A percentile compares a stretch with the other conserved stretches of the same genome.
These are phyloP conservation scores for Trachelus troglodyta DNA, from an alignment of 2,888 invertebrate species.

Conservation along the genomic window DNA sequence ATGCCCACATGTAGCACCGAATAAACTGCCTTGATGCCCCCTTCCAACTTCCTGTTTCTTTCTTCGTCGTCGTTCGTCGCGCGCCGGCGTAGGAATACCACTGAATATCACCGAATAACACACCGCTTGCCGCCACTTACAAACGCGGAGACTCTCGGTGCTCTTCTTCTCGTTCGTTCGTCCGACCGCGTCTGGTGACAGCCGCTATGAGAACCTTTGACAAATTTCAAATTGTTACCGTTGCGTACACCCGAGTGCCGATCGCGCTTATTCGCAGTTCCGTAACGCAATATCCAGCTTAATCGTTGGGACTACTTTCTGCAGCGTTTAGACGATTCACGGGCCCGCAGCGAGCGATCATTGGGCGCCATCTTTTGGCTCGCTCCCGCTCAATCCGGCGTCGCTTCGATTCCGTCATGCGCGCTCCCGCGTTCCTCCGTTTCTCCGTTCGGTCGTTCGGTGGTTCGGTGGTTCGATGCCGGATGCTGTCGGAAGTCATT, in stretches of 20 bases:
- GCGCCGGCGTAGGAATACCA: slow-evolving; percentile 2
- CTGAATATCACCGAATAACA: neutral
- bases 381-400: neutral
- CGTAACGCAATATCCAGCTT: neutral
- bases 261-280: neutral
- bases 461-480: no score
- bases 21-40: slow-evolving; percentile 40
- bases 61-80: neutral
- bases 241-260: neutral
- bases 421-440: neutral
- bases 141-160: no score
- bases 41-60: slow-evolving; percentile 23
- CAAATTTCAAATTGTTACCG: no score
- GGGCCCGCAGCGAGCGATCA: neutral
- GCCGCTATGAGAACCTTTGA: no score
- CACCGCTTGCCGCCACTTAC: neutral
- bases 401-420: neutral
- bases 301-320: neutral
- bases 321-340: neutral
- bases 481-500: no score
- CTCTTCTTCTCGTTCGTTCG: no score
- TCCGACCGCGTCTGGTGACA: no score
- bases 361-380: slow-evolving; percentile 3
- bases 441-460: no score
- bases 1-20: slow-evolving; percentile 58